Evolutionary conservation across 2,888 invertebrate genomes (phyloP), one percentile per base, ranked within the genome.

Genomic region (Steinernema scapterisci): DNA sequence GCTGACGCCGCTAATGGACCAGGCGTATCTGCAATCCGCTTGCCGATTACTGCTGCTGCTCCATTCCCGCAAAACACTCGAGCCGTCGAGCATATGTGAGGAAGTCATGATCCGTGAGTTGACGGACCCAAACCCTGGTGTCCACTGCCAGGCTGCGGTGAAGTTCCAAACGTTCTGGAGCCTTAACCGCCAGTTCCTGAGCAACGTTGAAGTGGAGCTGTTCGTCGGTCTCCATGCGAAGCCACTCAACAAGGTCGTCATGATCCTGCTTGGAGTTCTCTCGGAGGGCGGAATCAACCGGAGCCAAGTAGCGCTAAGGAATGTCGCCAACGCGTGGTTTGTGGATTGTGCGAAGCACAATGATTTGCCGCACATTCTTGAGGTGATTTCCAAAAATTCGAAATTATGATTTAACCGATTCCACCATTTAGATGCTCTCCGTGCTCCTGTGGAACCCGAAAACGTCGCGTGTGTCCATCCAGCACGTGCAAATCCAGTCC

Each of bases 381-480:
- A 93, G 84, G 84, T 83, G n/a, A 13, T 73, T 38, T 3, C 63
- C 93, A 93, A 85, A 89, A 90, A 63, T 88, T 93, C 51, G 92
- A 92, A 9, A 92, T 92, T 88, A 93, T 93, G 3, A 38, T 38
- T 9, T 38, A 38, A 87, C 89, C 93, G 6, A 88, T 94, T 72
- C 93, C 93, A 27, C 11, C 70, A 73, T 82, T 70, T 72, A 84
- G 78, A 86, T 86, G 86, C 79, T 86, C 6, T 80, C 81, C n/a
- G 78, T 91, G 77, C 92, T 93, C 88, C 89, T 95, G 23, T 89
- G 95, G 27, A 92, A 93, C 79, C 91, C 93, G 0, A 92, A 92
- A 78, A 93, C 94, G 0, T 93, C 93, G 73, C 90, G 93, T n/a
- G 91, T 93, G 79, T 92, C 93, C 44, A 92, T 94, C n/a, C 91